Evolutionary conservation across 2,797 vertebrate species (phyloP), one percentile per base, ranked within the genome.

Genomic region (Microctenopoma steveboyesi): DNA sequence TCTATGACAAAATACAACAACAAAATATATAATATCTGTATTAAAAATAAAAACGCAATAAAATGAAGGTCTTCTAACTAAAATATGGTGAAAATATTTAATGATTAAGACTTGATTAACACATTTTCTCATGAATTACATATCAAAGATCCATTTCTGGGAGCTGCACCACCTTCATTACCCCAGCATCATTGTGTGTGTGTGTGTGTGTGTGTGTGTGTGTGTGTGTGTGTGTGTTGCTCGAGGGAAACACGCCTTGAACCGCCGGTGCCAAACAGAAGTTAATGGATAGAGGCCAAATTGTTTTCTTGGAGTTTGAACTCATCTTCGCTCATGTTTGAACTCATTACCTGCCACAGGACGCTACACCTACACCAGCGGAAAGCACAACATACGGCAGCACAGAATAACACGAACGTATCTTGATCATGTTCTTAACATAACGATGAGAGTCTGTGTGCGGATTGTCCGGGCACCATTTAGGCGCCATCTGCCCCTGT

Each of bases 401-500:
- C 50, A 43, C 4, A 12, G 13, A 45, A 47, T 50, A 33, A 37
- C 40, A 60, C 7, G 0, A 43, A 0, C 5, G 28, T 18, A 18
- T 51, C 8, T 35, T 51, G 4, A 25, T 30, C 1, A 30, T 22
- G 6, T 47, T 16, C 9, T 69, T 28, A 33, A 25, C 45, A 30
- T 48, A 10, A 56, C 54, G 42, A 61, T 48, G 12, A 57, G 45
- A 30, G 27, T 46, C 60, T 27, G 4, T 42, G 51, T 18, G 42
- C 27, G 51, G 43, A 48, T 66, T 1, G 5, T 64, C 50, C 50
- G 76, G 54, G 53, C 78, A 78, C 70, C 86, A 88, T 85, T 85
- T 85, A 82, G 72, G 58, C 45, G 72, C 92, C 91, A 93, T 93
- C 91, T 94, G 92, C 68, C 76, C 65, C 59, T 64, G 37, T 80